Evolutionary conservation across 2,113 vertebrate species (phyloP).

Genomic region (Strix uralensis): DNA sequence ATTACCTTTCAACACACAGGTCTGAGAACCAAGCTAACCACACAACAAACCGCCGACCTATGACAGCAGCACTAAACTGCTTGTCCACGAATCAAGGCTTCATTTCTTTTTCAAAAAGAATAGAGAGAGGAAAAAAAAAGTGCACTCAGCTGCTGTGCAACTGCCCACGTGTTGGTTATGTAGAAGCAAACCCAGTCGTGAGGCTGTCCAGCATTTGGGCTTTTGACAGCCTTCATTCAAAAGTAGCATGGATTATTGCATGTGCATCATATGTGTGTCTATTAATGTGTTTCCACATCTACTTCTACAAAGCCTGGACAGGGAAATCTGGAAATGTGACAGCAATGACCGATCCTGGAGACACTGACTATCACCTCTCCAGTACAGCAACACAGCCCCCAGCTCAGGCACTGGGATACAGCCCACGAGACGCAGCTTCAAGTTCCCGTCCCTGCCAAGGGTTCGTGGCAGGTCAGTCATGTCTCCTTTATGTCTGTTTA

Average conservation of each 20-base stretch:
- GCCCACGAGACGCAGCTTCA: not conserved
- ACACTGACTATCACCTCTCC: not conserved
- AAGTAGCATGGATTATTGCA: fast-evolving
- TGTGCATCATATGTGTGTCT: fast-evolving
- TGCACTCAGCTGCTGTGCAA: not conserved
- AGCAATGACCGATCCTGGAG: not conserved
- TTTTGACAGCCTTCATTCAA: not conserved
- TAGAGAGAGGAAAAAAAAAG: fast-evolving
- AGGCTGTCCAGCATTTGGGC: not conserved
- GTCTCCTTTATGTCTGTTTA: not conserved
- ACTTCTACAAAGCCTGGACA: not conserved
- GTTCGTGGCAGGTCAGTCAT: not conserved
- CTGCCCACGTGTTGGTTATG: not conserved
- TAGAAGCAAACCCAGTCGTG: not conserved
- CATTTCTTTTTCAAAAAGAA: not conserved
- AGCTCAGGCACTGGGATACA: not conserved
- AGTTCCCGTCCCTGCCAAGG: not conserved
- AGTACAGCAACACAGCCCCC: not conserved
- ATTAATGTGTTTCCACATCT: not conserved
- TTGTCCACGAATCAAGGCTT: not conserved
- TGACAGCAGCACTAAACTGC: not conserved
- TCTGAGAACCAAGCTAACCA: conserved; percentile 60
- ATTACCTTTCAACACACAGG: conserved; percentile 54
- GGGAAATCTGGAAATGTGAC: not conserved
- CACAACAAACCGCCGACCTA: conserved; percentile 51